Percentiles rank a stretch among this genome's conserved stretches.
phyloP scores from a whole-genome alignment of 2,113 vertebrate species.

The Mus pahari region DNA sequence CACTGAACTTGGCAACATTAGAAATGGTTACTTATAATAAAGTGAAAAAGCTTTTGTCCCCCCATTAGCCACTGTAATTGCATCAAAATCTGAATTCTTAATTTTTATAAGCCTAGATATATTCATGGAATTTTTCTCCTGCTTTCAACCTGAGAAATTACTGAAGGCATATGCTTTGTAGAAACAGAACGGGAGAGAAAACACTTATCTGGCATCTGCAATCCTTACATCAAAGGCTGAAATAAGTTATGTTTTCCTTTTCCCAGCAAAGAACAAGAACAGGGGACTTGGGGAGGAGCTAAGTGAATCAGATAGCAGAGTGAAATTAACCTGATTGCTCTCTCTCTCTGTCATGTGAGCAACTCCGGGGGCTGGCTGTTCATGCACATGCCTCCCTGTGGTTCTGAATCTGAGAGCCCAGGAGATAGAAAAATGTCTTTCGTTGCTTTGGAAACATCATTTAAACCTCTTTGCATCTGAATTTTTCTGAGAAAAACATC shows the following conservation, averaged over 20 bases:
- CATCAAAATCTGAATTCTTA: conserved; percentile 64
- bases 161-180: not conserved
- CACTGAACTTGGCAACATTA: conserved; percentile 70
- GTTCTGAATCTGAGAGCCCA: not conserved
- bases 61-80: conserved; percentile 15
- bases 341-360: not conserved
- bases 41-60: conserved; percentile 46
- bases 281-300: not conserved
- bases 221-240: not conserved
- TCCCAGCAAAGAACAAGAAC: not conserved
- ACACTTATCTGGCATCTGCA: conserved; percentile 51
- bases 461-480: conserved; percentile 54
- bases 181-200: conserved; percentile 38
- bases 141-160: not conserved
- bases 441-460: conserved; percentile 73
- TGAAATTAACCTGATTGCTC: not conserved
- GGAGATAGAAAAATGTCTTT: conserved; percentile 13
- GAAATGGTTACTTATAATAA: conserved; percentile 65
- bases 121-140: not conserved
- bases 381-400: not conserved
- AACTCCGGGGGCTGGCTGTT: not conserved
- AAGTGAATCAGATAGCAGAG: not conserved
- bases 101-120: conserved; percentile 43
- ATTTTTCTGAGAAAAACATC: conserved; percentile 69
- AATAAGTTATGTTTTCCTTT: conserved; percentile 33